phyloP scores from a whole-genome alignment of 1,140 invertebrate species.

The Melanaphis sacchari region DNA sequence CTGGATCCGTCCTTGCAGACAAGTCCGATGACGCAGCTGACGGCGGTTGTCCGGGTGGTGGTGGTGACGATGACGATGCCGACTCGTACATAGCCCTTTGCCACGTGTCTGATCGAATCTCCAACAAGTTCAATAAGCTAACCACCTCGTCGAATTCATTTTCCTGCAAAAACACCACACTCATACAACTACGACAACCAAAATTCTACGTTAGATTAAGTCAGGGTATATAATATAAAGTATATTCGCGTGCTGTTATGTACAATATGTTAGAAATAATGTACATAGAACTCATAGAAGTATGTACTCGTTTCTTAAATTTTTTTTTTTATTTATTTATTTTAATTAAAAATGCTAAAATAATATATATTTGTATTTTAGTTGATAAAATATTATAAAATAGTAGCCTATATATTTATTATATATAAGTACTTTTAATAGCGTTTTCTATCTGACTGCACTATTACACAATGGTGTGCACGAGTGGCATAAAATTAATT shows the following conservation, averaged over 20 bases:
- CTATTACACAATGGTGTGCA: no score
- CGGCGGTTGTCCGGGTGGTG: neutral
- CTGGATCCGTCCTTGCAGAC: slow-evolving; percentile 37
- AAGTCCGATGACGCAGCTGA: slow-evolving; percentile 59
- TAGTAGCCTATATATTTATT: no score
- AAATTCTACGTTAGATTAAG: neutral
- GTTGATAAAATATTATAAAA: no score
- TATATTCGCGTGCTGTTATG: neutral
- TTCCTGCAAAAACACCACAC: slow-evolving; percentile 67
- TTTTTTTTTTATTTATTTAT: no score
- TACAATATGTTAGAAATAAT: no score
- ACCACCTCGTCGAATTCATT: slow-evolving; percentile 80
- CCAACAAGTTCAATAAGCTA: slow-evolving; percentile 80
- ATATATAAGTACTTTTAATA: no score
- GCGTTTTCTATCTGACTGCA: no score
- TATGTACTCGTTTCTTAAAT: no score
- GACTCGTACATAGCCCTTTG: slow-evolving; percentile 59
- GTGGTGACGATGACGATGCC: neutral
- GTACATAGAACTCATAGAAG: no score
- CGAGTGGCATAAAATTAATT: no score
- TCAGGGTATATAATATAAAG: neutral
- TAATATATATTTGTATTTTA: no score
- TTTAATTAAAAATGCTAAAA: no score
- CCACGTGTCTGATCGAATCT: slow-evolving; percentile 82
- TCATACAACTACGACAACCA: neutral